phyloP scores from a whole-genome alignment of 1,140 invertebrate species.

The Papilio xuthus region DNA sequence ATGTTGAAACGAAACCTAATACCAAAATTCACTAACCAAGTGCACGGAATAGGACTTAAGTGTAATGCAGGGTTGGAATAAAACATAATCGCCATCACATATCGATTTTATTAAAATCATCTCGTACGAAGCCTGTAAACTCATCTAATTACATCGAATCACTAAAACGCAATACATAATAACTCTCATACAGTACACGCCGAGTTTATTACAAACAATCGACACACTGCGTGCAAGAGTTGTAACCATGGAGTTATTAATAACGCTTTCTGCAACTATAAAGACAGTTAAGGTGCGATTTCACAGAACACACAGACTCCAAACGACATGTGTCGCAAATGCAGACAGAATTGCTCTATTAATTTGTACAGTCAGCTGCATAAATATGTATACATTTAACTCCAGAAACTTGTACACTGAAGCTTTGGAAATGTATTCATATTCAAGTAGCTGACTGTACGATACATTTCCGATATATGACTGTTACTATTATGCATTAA shows the following conservation, averaged over 20 bases:
- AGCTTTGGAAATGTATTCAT: too few species aligned
- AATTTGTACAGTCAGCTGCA: too few species aligned
- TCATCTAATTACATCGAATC: constrained; percentile 70
- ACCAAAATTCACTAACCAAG: too few species aligned
- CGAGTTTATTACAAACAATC: constrained; percentile 15
- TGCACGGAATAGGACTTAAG: too few species aligned
- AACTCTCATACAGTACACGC: constrained; percentile 28
- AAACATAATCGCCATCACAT: constrained; percentile 57
- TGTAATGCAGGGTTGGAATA: constrained; percentile 36
- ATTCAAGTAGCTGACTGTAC: too few species aligned
- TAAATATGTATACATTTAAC: too few species aligned
- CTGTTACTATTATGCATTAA: too few species aligned
- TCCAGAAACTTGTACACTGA: too few species aligned
- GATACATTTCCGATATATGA: too few species aligned
- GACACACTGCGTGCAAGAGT: neutral
- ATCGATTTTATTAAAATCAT: constrained; percentile 79
- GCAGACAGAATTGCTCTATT: too few species aligned
- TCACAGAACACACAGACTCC: neutral
- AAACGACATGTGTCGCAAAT: neutral
- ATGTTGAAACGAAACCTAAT: too few species aligned
- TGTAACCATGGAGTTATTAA: neutral
- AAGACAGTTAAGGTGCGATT: neutral
- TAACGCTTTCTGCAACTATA: neutral
- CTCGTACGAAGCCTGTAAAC: constrained; percentile 77
- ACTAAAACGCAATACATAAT: constrained; percentile 51